Evolutionary conservation across 2,797 vertebrate species (phyloP).

Genomic region (Remorina albescens): DNA sequence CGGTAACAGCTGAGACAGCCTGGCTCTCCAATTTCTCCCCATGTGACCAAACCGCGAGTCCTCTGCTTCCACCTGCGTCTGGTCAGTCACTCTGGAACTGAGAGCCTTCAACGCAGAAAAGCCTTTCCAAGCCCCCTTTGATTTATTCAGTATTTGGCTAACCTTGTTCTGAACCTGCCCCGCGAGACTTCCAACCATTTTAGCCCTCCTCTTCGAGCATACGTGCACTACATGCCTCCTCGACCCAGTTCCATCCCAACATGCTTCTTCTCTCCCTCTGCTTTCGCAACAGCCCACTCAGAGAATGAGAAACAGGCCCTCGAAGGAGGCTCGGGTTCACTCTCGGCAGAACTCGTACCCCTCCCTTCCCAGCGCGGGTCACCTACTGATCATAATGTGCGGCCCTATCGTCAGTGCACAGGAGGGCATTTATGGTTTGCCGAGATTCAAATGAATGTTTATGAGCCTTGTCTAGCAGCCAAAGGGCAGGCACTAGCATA

Average conservation of each 20-base stretch:
- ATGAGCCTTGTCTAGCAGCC: constrained; percentile 75
- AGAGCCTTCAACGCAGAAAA: constrained; percentile 65
- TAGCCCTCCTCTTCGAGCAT: constrained; percentile 74
- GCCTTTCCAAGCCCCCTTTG: constrained; percentile 79
- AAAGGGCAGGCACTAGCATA: constrained; percentile 70
- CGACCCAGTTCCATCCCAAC: constrained; percentile 77
- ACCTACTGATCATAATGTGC: constrained; percentile 77
- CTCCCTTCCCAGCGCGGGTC: constrained; percentile 62
- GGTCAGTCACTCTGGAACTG: constrained; percentile 82
- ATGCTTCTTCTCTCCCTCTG: constrained; percentile 70
- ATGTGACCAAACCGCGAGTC: constrained; percentile 49
- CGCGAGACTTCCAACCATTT: constrained; percentile 86
- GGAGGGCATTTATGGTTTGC: constrained; percentile 76
- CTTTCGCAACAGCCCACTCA: constrained; percentile 77
- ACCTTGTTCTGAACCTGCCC: constrained; percentile 96
- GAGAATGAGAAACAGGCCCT: constrained; percentile 81
- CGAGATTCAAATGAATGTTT: constrained; percentile 77
- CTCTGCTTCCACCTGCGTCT: constrained; percentile 87
- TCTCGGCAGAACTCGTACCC: constrained; percentile 45
- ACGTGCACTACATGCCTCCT: constrained; percentile 75
- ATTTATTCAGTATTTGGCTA: constrained; percentile 98
- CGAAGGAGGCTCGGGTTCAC: constrained; percentile 68
- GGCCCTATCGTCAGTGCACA: constrained; percentile 69
- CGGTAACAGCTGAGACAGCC: constrained; percentile 64
- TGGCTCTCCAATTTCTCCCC: constrained; percentile 54